Evolutionary conservation across 2,113 vertebrate species (phyloP), one percentile per base, ranked within the genome.

Genomic region (Perca flavescens): DNA sequence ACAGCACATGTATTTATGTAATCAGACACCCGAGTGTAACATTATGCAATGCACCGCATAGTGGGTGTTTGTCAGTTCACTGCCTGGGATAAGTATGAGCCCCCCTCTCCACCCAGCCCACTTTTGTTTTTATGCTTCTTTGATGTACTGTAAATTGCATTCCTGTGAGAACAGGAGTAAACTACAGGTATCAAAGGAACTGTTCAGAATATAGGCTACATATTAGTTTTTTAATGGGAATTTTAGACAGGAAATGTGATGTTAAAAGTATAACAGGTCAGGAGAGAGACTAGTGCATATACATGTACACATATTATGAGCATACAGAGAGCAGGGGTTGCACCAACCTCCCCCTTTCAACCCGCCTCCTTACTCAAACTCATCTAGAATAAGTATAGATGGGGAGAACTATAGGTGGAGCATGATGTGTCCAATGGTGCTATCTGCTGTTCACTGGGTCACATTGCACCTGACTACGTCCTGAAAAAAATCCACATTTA

Each of bases 381-480:
- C 28, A 64, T 85, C 79, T 79, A 11, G 40, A 43, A 11, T 11
- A 11, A 43, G 40, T 28, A 52, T 7, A 13, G n/a, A 66, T 28
- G 11, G 15, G 61, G 25, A 17, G 16, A 34, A 73, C n/a, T 36
- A 5, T 9, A 36, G 34, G 34, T 34, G 49, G 21, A 56, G 60
- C 54, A 86, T 72, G 81, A 68, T 61, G 84, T 87, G 91, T 85
- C 68, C 82, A 87, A 93, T 90, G 79, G 70, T 83, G 82, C 86
- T 15, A 92, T 92, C 94, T 94, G 86, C 89, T 92, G 93, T 67
- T 89, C 60, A 34, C n/a, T 58, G 13, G 9, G 8, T 54, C 11
- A 50, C 50, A 90, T 66, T 89, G 58, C 91, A 57, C 10, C 28
- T 22, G 1, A 79, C 40, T 3, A 43, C 1, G 40, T 43, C 40